Base-by-base conservation (phyloP, 2,113 vertebrate species). In the Epinephelus fuscoguttatus region DNA sequence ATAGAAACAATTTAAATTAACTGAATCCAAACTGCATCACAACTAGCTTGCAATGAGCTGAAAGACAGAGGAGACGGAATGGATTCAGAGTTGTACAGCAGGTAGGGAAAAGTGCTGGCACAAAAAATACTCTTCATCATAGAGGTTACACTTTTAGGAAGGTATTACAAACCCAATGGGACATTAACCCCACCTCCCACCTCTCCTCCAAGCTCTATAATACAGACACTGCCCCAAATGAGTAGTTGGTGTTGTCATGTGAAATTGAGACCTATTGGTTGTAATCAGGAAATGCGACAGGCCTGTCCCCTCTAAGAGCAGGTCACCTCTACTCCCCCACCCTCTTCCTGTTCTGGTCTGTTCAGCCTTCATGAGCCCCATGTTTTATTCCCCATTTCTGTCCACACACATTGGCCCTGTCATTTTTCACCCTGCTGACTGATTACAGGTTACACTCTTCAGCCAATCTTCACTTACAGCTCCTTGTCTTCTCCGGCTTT, bases 221-320 rank as follows among this genome's bases (percentile, higher is more conserved):
- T 78, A 91, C 78, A 87, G 60, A 89, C 74, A 2, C 71, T 78
- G 82, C 73, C 89, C 82, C 86, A 91, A 85, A 78, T 86, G 90
- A 93, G 87, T 84, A 90, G 78, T 91, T 89, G 83, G 83, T 80
- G 79, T 78, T 92, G 91, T 92, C 93, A 87, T 88, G 78, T 91
- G 72, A 93, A 93, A 94, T 91, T 93, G 93, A 93, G 91, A 93
- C 87, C 85, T 91, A 94, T 88, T 84, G 82, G 78, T 90, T 93
- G 91, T 85, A 94, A 94, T 93, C 89, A 93, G 88, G 77, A 82
- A 90, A 82, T 74, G 83, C 80, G 78, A 90, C 90, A 85, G 82
- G 64, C 60, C 80, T 70, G 84, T 88, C 75, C 84, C 75, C 79
- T 82, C 47, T 68, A 62, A 80, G 88, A 85, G 74, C 77, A 82